Evolutionary conservation across 2,888 invertebrate species (phyloP).

Genomic region (Hybos culiciformis): DNA sequence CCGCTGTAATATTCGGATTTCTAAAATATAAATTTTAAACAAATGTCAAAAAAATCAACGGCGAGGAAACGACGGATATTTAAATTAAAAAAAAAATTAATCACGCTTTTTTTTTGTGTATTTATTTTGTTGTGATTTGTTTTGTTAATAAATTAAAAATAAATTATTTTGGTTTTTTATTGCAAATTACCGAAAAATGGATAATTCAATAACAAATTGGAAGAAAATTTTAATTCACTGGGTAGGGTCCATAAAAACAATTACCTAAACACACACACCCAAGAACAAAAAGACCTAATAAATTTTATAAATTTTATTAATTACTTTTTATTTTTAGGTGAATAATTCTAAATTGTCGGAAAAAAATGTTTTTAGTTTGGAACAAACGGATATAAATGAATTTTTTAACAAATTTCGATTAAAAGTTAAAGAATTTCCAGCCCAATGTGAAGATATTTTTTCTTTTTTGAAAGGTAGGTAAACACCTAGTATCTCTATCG

Average conservation of each 20-base stretch:
- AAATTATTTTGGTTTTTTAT: no score
- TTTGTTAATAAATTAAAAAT: not conserved
- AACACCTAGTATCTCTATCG: not conserved
- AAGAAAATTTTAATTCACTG: not conserved
- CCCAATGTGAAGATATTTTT: constrained; percentile 9
- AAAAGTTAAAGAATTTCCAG: constrained; percentile 7
- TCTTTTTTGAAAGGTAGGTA: constrained; percentile 23
- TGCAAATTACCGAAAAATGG: no score
- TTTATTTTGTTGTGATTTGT: no score
- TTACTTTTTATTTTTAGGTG: constrained; percentile 17
- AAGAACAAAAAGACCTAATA: not conserved
- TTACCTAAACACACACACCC: no score
- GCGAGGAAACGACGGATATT: no score
- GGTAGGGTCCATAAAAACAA: not conserved
- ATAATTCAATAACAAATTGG: no score
- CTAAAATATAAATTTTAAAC: no score
- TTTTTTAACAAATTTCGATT: constrained; percentile 22
- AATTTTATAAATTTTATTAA: no score
- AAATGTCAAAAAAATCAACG: no score
- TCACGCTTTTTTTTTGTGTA: no score
- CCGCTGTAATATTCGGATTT: no score
- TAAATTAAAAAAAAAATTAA: no score
- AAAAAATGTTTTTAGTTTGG: constrained; percentile 20
- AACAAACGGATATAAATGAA: constrained; percentile 26
- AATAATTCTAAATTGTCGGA: constrained; percentile 23